Percentiles rank a stretch among this genome's conserved stretches.
Evolutionary conservation across 1,140 invertebrate genomes (phyloP).

Genomic region (Drosophila burlai): DNA sequence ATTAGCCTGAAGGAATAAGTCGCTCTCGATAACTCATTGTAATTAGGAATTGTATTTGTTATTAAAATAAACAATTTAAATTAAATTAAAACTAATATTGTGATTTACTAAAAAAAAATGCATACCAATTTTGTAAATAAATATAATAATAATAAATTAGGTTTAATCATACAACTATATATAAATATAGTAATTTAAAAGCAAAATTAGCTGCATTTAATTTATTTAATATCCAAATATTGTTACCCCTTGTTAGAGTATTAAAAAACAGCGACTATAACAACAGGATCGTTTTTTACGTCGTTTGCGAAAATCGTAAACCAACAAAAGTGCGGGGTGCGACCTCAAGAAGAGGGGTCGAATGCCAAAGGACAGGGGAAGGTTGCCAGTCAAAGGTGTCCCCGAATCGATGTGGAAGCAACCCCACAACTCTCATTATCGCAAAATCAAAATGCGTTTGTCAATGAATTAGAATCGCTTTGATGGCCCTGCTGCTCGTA

Average conservation of each 20-base stretch:
- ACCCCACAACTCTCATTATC: slow-evolving; percentile 59
- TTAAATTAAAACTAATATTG: too few relatives aligned
- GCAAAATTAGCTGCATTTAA: neutral
- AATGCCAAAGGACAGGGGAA: slow-evolving; percentile 28
- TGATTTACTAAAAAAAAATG: too few relatives aligned
- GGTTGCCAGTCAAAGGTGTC: slow-evolving; percentile 32
- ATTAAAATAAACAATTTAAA: too few relatives aligned
- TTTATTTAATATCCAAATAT: neutral
- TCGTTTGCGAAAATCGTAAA: slow-evolving; percentile 71
- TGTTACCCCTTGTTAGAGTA: neutral
- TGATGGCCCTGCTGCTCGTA: slow-evolving; percentile 30
- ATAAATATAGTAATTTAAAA: neutral
- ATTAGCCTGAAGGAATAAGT: too few relatives aligned
- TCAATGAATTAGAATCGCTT: slow-evolving; percentile 78
- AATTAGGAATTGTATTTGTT: too few relatives aligned
- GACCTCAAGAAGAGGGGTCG: slow-evolving; percentile 43
- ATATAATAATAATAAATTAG: neutral
- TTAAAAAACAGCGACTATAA: slow-evolving; percentile 4
- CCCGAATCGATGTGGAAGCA: neutral
- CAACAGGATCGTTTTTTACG: slow-evolving; percentile 42
- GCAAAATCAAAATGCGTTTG: slow-evolving; percentile 79
- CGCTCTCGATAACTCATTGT: too few relatives aligned
- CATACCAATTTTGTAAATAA: too few relatives aligned
- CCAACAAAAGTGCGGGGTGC: slow-evolving; percentile 52
- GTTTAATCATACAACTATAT: too few relatives aligned